Conservation (phyloP, 1,140 invertebrate species). For the Habropoda laboriosa region DNA sequence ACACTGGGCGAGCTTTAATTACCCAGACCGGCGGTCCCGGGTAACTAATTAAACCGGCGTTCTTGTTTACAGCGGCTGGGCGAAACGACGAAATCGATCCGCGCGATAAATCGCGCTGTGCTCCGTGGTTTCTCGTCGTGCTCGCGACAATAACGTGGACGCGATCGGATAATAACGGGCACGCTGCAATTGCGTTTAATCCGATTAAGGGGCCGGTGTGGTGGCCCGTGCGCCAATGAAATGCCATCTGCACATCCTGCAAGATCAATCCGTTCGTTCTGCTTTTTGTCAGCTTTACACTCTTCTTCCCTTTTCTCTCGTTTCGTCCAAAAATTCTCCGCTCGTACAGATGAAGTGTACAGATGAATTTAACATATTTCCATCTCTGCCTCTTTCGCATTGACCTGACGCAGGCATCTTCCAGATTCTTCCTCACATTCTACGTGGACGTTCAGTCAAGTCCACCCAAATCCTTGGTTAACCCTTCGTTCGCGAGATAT, state of each 20-base stretch:
- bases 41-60: conserved; percentile 42
- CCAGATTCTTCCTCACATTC: too few species aligned
- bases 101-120: conserved; percentile 29
- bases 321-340: too few species aligned
- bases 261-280: conserved; percentile 1
- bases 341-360: too few species aligned
- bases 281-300: not conserved
- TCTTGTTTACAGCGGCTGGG: conserved; percentile 41
- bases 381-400: too few species aligned
- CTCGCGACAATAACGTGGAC: conserved; percentile 28
- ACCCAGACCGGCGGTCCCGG: not conserved
- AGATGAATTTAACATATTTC: too few species aligned
- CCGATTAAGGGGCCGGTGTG: conserved; percentile 26
- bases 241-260: conserved; percentile 14
- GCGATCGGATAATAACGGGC: conserved; percentile 34
- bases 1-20: conserved; percentile 23
- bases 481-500: too few species aligned
- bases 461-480: too few species aligned
- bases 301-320: too few species aligned
- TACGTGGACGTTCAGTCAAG: too few species aligned
- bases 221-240: conserved; percentile 7
- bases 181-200: conserved; percentile 39
- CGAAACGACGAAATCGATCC: conserved; percentile 34
- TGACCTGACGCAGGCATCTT: too few species aligned
- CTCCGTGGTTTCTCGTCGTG: not conserved